Percentiles rank a stretch among this genome's conserved stretches.
These are phyloP conservation scores for Barbus barbus DNA, from an alignment of 2,113 vertebrate species.

Conservation along the genomic window DNA sequence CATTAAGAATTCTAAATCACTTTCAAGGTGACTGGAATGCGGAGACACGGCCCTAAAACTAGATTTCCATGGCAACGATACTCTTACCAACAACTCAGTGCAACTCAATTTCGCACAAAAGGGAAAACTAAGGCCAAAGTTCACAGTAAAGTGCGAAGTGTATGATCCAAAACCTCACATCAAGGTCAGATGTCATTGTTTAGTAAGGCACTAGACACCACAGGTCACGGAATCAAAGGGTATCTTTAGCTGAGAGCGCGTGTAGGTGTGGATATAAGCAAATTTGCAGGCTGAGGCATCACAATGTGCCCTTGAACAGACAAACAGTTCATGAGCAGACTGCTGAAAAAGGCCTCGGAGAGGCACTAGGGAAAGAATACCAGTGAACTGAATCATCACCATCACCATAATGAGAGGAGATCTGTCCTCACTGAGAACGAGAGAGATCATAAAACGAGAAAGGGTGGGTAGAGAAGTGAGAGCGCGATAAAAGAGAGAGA, in stretches of 20 bases:
- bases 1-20: neutral
- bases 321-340: conserved; percentile 60
- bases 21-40: conserved; percentile 1
- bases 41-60: neutral
- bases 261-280: conserved; percentile 32
- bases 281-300: conserved; percentile 59
- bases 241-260: neutral
- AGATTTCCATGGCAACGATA: conserved; percentile 26
- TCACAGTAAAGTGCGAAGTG: neutral
- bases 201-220: neutral
- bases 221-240: neutral
- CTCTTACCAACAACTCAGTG: neutral
- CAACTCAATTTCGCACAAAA: neutral
- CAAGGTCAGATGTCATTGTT: neutral
- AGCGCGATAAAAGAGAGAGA: conserved; percentile 34
- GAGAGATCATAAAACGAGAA: conserved; percentile 22
- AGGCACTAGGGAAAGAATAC: conserved; percentile 52
- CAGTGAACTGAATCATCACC: conserved; percentile 79
- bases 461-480: neutral
- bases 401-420: conserved; percentile 79
- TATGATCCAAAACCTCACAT: neutral
- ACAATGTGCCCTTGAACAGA: conserved; percentile 56
- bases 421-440: conserved; percentile 57
- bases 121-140: neutral
- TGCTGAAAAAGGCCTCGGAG: conserved; percentile 63